Base-by-base conservation (phyloP, 2,113 vertebrate genomes). In the Otus sunia region DNA sequence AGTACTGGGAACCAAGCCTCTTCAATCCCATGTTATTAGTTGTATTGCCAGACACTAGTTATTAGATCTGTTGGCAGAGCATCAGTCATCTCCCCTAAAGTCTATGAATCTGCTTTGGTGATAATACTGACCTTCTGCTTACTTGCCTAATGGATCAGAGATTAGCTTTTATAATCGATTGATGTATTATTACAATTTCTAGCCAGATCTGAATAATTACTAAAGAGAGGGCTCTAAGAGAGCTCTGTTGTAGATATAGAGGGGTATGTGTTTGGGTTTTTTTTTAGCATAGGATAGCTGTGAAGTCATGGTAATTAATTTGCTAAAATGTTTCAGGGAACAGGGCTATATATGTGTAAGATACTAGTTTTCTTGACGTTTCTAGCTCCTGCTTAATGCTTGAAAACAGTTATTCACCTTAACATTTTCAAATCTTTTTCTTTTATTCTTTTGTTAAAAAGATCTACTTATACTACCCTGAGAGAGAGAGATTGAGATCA, bases 231-330 rank as follows among this genome's bases (percentile, higher is more conserved):
- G 20, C 53, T 39, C 27, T 52, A 45, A 52, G 14, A 88, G 15
- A 86, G 56, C 22, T 89, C 36, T 76, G 11, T 59, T 62, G 25
- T 16, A 64, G 13, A 47, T 27, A 26, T 13, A 23, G 15, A 75
- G 9, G 32, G 1, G 0, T 3, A 26, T 80, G 22, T 52, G 32
- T n/a, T 45, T 39, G 21, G 1, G 1, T 32, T 22, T 26, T 68
- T 43, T 62, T 45, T 49, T 53, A 53, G 34, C 4, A 25, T 2
- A 52, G 15, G 5, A 37, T 55, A 74, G 5, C 12, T 8, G 1
- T 49, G 12, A 89, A 58, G 13, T 39, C 36, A 37, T 21, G 15
- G 15, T 49, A 82, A 88, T 63, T n/a, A 67, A 74, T 93, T 87
- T 89, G 7, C 34, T 68, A 74, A 77, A 94, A 67, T 43, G 2